Evolutionary conservation across 2,888 invertebrate genomes (phyloP).

Genomic region (Mimachlamys varia): DNA sequence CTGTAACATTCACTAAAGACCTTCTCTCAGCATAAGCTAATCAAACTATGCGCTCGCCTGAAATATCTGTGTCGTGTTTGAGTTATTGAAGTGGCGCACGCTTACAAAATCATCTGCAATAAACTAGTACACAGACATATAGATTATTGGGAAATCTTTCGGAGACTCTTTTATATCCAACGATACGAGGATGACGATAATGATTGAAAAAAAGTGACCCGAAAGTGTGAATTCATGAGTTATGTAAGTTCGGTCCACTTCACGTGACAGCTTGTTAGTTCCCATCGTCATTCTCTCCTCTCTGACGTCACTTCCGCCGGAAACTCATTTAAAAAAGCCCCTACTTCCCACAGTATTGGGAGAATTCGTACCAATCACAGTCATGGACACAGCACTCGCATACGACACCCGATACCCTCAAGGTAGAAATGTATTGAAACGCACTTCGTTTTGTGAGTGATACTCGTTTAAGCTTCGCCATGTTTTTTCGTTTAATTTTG

Average conservation of each 20-base stretch:
- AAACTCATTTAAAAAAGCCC: background rate
- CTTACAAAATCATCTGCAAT: background rate
- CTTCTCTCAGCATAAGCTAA: background rate
- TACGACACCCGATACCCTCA: background rate
- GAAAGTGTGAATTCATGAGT: background rate
- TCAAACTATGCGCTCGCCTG: background rate
- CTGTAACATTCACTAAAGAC: background rate
- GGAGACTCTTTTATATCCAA: background rate
- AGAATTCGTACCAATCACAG: background rate
- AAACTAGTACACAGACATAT: slow-evolving; percentile 28
- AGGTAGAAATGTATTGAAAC: slow-evolving; percentile 9
- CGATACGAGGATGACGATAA: background rate
- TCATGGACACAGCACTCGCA: slow-evolving; percentile 15
- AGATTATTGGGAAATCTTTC: background rate
- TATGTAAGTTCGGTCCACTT: background rate
- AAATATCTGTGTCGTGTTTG: background rate
- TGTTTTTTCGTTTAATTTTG: slow-evolving; percentile 34
- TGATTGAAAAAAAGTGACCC: background rate
- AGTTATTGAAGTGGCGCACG: background rate
- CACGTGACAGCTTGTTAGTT: background rate
- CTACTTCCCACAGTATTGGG: slow-evolving; percentile 34
- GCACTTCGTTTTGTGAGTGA: background rate
- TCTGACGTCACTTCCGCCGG: background rate
- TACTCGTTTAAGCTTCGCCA: background rate
- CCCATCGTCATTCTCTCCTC: background rate